Conservation (phyloP, 2,113 vertebrate genomes). For the Euleptes europaea region DNA sequence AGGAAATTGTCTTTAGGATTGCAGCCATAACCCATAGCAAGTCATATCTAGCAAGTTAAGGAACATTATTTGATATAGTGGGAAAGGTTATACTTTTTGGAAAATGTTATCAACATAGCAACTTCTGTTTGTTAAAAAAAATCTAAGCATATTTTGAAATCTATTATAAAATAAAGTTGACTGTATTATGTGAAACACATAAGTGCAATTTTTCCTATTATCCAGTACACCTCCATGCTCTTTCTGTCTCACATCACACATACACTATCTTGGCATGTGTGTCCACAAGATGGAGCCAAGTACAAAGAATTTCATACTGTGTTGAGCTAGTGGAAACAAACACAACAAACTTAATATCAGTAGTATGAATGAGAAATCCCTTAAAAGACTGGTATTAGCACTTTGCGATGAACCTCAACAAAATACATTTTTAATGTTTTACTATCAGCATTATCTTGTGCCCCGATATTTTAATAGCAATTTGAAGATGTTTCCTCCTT, state of each 20-base stretch:
- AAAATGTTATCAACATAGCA: too few relatives aligned
- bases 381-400: not conserved
- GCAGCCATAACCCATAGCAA: not conserved
- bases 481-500: not conserved
- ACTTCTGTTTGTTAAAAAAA: too few relatives aligned
- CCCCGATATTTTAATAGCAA: not conserved
- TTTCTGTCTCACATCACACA: not conserved
- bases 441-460: rapidly evolving
- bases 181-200: not conserved
- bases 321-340: not conserved
- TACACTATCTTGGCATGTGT: not conserved
- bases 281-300: slow-evolving; percentile 61
- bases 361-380: not conserved
- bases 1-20: not conserved
- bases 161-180: not conserved
- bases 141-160: too few relatives aligned
- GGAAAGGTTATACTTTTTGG: too few relatives aligned
- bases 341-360: not conserved
- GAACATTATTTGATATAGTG: too few relatives aligned
- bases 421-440: not conserved
- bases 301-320: not conserved
- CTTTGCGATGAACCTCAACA: not conserved
- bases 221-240: not conserved
- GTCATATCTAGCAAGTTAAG: not conserved
- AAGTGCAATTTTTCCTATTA: not conserved